Conservation (phyloP, 2,113 vertebrate species). For the Heloderma charlesbogerti region DNA sequence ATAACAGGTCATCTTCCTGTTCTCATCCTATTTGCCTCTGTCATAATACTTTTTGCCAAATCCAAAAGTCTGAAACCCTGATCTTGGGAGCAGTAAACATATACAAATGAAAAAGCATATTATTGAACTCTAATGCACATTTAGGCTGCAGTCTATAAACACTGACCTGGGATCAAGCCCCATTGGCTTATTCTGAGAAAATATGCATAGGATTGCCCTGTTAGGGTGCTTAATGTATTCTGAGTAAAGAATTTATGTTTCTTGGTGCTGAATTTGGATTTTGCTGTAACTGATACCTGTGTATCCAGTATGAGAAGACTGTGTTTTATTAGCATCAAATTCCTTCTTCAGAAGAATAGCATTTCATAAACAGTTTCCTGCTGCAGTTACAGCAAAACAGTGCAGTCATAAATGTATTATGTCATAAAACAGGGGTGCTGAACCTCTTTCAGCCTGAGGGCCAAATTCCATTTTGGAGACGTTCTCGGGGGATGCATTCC, state of each 20-base stretch:
- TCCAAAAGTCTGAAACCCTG: too few relatives aligned
- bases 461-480: too few relatives aligned
- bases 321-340: conserved; percentile 63
- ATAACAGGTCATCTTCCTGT: not conserved
- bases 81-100: not conserved
- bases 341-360: conserved; percentile 43
- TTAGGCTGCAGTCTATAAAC: not conserved
- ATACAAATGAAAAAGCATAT: too few relatives aligned
- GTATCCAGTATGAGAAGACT: not conserved
- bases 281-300: not conserved
- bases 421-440: not conserved
- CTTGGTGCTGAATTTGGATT: not conserved
- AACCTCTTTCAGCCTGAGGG: too few relatives aligned
- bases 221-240: not conserved
- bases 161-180: too few relatives aligned
- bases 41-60: not conserved
- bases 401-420: conserved; percentile 1
- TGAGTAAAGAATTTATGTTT: not conserved
- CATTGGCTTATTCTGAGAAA: not conserved
- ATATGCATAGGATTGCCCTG: not conserved
- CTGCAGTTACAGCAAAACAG: conserved; percentile 37
- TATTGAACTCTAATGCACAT: not conserved
- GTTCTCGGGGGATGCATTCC: too few relatives aligned
- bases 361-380: conserved; percentile 60
- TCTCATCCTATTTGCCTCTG: not conserved